Conservation (phyloP, 2,113 vertebrate genomes). For the Alosa alosa region DNA sequence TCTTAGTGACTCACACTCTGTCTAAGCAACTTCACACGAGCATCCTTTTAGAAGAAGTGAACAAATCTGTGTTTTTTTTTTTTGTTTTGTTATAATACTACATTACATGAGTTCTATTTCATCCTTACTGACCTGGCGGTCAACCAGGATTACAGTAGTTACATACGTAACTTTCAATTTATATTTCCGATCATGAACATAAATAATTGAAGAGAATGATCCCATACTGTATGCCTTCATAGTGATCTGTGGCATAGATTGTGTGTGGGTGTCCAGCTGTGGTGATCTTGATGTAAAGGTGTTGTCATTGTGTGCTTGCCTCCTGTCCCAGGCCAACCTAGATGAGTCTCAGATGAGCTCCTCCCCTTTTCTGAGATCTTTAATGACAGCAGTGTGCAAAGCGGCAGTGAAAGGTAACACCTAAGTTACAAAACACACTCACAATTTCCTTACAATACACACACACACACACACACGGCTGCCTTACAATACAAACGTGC, state of each 20-base stretch:
- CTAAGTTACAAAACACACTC: neutral
- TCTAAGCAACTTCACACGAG: neutral
- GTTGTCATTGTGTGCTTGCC: constrained; percentile 28
- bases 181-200: too few relatives aligned
- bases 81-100: too few relatives aligned
- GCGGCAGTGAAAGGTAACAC: constrained; percentile 92
- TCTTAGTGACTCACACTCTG: neutral
- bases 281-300: neutral
- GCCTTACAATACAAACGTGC: neutral
- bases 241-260: too few relatives aligned
- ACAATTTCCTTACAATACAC: constrained; percentile 31
- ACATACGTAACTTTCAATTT: too few relatives aligned
- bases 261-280: too few relatives aligned
- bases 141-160: too few relatives aligned
- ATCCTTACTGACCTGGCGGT: too few relatives aligned
- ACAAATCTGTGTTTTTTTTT: too few relatives aligned
- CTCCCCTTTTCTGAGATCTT: constrained; percentile 93
- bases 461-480: neutral
- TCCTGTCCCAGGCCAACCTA: constrained; percentile 83
- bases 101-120: too few relatives aligned
- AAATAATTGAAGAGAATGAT: too few relatives aligned
- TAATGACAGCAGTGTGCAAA: constrained; percentile 99
- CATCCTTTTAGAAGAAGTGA: neutral
- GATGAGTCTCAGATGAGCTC: constrained; percentile 96
- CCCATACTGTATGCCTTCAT: too few relatives aligned